Percentiles rank a stretch among this genome's conserved stretches.
Evolutionary conservation across 2,797 vertebrate species (phyloP).

Genomic region (Helarctos malayanus): DNA sequence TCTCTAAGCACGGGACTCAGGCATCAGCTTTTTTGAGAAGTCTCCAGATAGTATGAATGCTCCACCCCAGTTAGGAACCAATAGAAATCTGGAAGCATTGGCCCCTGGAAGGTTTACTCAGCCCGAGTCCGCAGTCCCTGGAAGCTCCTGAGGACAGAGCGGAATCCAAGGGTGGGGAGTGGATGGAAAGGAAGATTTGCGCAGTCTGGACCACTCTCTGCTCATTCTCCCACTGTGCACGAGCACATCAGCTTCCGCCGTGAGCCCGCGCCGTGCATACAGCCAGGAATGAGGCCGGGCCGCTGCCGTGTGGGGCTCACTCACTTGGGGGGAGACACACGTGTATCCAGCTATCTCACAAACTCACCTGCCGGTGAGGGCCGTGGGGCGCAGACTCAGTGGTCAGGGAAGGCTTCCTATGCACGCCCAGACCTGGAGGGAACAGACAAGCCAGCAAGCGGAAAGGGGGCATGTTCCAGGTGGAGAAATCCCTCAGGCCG

Average conservation of each 20-base stretch:
- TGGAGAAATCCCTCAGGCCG: background rate
- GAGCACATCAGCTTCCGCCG: fast-evolving
- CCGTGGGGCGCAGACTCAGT: background rate
- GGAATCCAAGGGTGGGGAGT: background rate
- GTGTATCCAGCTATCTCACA: too few relatives aligned
- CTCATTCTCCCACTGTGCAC: background rate
- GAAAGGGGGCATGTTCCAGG: fast-evolving
- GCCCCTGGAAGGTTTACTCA: background rate
- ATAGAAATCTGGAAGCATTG: background rate
- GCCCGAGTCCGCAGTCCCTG: background rate
- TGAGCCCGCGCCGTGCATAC: fast-evolving
- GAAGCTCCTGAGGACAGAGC: background rate
- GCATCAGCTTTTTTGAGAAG: background rate
- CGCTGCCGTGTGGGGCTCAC: background rate
- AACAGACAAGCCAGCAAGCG: background rate
- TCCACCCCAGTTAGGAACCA: background rate
- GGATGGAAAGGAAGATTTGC: background rate
- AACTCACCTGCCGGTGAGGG: background rate
- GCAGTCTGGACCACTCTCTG: background rate
- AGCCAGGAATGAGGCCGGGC: background rate
- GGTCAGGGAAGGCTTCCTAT: background rate
- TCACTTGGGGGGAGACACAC: background rate
- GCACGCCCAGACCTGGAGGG: background rate
- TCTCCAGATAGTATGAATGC: fast-evolving
- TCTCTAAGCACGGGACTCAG: background rate